phyloP scores from a whole-genome alignment of 1,140 invertebrate genomes.

The Hestina assimilis region DNA sequence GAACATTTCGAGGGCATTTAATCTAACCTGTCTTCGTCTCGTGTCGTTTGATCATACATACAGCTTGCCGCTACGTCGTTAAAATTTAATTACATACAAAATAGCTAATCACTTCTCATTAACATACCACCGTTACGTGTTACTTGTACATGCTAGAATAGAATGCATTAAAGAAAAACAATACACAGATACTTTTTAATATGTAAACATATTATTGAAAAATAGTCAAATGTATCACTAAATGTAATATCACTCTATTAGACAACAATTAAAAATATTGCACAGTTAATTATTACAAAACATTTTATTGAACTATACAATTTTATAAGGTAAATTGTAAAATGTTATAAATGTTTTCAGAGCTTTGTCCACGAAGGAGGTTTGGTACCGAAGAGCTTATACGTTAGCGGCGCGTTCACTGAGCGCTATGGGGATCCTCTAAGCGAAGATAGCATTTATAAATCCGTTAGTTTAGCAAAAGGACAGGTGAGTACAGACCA shows the following conservation, averaged over 20 bases:
- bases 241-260: too few species aligned
- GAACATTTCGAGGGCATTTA: neutral
- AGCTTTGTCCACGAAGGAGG: conserved; percentile 91
- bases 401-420: conserved; percentile 81
- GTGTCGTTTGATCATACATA: conserved; percentile 3
- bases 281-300: too few species aligned
- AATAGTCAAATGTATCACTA: too few species aligned
- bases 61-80: neutral
- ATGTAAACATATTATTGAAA: too few species aligned
- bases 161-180: neutral
- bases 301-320: too few species aligned
- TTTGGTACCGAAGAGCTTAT: conserved; percentile 92
- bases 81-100: neutral
- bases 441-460: conserved; percentile 85
- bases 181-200: too few species aligned
- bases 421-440: conserved; percentile 78
- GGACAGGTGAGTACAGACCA: conserved; percentile 74
- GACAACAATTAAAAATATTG: too few species aligned
- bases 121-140: conserved; percentile 1
- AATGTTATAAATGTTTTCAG: conserved; percentile 78
- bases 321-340: too few species aligned
- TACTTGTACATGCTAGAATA: conserved; percentile 5
- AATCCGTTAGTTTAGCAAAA: conserved; percentile 83
- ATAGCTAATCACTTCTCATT: conserved; percentile 1
- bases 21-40: neutral